Percentiles rank a stretch among this genome's conserved stretches.
Evolutionary conservation across 2,113 vertebrate genomes (phyloP).

Genomic region (Terrapene triunguis): DNA sequence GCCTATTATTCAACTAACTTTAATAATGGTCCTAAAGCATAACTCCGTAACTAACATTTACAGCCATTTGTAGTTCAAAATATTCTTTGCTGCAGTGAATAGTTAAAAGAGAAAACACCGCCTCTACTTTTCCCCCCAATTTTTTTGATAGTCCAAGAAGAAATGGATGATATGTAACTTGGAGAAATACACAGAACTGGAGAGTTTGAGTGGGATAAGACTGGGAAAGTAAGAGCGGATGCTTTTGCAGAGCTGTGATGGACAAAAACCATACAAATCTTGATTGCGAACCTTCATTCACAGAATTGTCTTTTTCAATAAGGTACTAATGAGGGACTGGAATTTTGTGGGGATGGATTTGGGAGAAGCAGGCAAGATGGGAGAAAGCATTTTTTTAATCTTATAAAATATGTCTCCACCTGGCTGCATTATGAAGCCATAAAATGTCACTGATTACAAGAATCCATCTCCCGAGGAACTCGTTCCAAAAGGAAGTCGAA

Average conservation of each 20-base stretch:
- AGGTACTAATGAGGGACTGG: background rate
- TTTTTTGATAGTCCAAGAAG: background rate
- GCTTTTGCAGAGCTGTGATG: background rate
- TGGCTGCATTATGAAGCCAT: slow-evolving; percentile 42
- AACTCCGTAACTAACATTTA: background rate
- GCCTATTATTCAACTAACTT: background rate
- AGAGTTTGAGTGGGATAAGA: background rate
- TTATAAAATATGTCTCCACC: slow-evolving; percentile 43
- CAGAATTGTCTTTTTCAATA: accelerated
- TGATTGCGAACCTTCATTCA: background rate
- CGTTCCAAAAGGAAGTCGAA: slow-evolving; percentile 63
- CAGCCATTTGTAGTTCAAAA: background rate
- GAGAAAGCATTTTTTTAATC: slow-evolving; percentile 3
- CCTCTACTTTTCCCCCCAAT: background rate
- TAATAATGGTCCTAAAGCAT: background rate
- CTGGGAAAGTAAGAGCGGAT: background rate
- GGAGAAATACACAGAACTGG: background rate
- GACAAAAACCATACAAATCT: background rate
- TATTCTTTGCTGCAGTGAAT: background rate
- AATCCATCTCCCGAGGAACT: slow-evolving; percentile 55
- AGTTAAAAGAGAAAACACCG: background rate
- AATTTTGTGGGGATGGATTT: background rate
- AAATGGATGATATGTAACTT: background rate
- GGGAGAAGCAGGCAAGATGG: slow-evolving; percentile 32
- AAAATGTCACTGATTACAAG: slow-evolving; percentile 67